Conservation (phyloP, 2,888 invertebrate species). For the Standfussiana lucernea region DNA sequence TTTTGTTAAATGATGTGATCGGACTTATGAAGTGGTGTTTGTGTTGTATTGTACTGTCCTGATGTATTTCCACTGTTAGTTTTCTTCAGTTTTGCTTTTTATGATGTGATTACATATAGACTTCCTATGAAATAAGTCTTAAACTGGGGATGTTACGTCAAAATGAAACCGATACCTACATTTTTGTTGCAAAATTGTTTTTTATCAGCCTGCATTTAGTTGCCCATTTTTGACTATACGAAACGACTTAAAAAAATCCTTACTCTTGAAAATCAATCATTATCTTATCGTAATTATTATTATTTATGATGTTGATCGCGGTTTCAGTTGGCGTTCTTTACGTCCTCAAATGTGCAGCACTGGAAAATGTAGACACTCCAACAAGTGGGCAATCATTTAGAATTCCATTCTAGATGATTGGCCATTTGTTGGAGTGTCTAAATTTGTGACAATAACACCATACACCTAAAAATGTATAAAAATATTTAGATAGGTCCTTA, state of each 20-base stretch:
- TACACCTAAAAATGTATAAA: background rate
- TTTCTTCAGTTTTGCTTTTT: background rate
- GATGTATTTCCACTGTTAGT: slow-evolving; percentile 6
- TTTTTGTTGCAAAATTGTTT: background rate
- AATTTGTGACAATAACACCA: background rate
- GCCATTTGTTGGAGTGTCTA: too few species aligned
- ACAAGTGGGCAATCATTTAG: background rate
- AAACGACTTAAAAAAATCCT: background rate
- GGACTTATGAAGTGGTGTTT: slow-evolving; percentile 9
- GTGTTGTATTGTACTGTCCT: slow-evolving; percentile 4
- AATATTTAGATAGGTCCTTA: slow-evolving; percentile 31
- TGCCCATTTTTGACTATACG: background rate
- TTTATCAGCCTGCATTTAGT: background rate
- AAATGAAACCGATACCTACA: background rate
- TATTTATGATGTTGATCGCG: background rate
- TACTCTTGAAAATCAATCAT: background rate
- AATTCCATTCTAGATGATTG: too few species aligned
- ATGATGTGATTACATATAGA: background rate
- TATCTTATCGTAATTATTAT: background rate
- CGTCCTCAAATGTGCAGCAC: background rate
- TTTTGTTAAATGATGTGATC: slow-evolving; percentile 17
- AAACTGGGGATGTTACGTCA: slow-evolving; percentile 17
- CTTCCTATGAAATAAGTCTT: slow-evolving; percentile 25
- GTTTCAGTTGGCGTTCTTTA: background rate
- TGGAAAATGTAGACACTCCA: background rate